Base-by-base conservation (phyloP, 2,888 invertebrate species). In the Drosophila bunnanda region DNA sequence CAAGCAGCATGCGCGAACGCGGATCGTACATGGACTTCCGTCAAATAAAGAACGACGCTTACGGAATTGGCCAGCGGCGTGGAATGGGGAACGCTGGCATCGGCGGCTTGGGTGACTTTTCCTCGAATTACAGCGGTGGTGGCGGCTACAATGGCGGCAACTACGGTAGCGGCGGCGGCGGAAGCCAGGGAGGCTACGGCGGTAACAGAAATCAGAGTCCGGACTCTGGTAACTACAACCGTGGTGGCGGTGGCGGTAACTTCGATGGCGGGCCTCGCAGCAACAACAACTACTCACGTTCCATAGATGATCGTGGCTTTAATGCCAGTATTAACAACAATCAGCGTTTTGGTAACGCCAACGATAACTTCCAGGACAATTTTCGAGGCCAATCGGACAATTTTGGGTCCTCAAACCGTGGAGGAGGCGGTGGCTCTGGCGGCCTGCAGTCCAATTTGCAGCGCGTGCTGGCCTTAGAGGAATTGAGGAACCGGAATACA, bases 41-140 rank as follows among this genome's bases (percentile, higher is more conserved):
- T 41, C 71, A 55, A 52, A 13, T 65, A 53, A 86, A 53, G 30
- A 57, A 53, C 36, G 72, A 72, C 56, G 86, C 80, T 39, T 85
- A 79, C 48, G 83, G 83, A 39, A 79, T 75, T 58, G 82, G 80
- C 22, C 86, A 86, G 60, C 83, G 82, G 30, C 73, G 73, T 48
- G 53, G 70, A 54, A 20, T 62, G 36, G 65, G 53, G 4, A 71
- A 32, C 34, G 32, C 38, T 15, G 43, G 48, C 22, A 62, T 38
- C n/a, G 43, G 66, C n/a, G 64, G 67, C 6, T 17, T 34, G 25
- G 65, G 64, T 12, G 38, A 71, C 56, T 81, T 72, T 72, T 84
- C 80, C 75, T 76, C 78, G 66, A 82, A 59, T 68, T 81, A 64
- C 25, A 43, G 69, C 9, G 32, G 54, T 15, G 66, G 64, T 13